phyloP scores from a whole-genome alignment of 1,140 invertebrate species.

The Parapsyche elsis region DNA sequence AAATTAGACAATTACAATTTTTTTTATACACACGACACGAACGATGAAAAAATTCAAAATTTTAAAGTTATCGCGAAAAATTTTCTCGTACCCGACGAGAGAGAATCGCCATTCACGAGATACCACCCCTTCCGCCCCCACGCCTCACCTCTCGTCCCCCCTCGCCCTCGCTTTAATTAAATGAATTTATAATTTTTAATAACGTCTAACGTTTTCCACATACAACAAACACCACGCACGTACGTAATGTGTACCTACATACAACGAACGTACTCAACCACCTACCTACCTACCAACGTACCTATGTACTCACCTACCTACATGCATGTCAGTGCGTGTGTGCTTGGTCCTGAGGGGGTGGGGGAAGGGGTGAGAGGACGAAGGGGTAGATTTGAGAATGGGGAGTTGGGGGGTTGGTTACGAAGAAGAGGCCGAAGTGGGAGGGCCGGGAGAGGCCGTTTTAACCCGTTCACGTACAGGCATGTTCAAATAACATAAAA shows the following conservation, averaged over 20 bases:
- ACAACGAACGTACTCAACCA: too few species aligned
- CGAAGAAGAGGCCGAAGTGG: conserved; percentile 7
- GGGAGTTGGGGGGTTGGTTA: not conserved
- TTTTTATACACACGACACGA: too few species aligned
- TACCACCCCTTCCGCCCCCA: too few species aligned
- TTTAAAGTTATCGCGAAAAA: too few species aligned
- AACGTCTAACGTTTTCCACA: conserved; percentile 12
- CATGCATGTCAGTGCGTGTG: conserved; percentile 28
- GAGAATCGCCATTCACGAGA: too few species aligned
- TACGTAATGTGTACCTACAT: too few species aligned
- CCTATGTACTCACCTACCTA: too few species aligned
- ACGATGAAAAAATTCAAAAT: too few species aligned
- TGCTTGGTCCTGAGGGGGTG: conserved; percentile 1
- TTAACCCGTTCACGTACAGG: conserved; percentile 53
- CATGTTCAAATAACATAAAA: conserved; percentile 54
- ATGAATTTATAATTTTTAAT: conserved; percentile 50
- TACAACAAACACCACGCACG: too few species aligned
- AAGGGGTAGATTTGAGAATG: not conserved
- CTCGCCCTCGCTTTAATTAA: not conserved
- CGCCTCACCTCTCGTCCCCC: not conserved
- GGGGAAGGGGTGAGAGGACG: not conserved
- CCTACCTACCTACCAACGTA: too few species aligned
- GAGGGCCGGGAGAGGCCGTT: conserved; percentile 16
- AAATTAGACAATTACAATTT: too few species aligned
- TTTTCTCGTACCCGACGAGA: too few species aligned